A percentile compares a stretch with the other conserved stretches of the same genome.
These are phyloP conservation scores for Lomographa bimaculata DNA, from an alignment of 2,888 invertebrate species.

Conservation along the genomic window DNA sequence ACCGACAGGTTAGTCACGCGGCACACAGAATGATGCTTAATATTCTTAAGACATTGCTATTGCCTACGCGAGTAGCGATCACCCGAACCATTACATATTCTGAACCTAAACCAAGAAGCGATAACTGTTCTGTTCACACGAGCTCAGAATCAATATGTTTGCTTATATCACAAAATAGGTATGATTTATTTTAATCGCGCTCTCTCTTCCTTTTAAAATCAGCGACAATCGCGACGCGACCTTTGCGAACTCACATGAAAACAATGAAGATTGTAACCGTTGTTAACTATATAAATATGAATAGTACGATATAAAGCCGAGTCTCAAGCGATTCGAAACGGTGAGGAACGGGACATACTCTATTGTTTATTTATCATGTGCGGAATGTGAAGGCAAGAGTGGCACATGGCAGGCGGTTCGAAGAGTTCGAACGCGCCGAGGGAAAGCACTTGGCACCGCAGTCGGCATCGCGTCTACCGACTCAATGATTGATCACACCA, in stretches of 20 bases:
- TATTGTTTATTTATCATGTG: slow-evolving; percentile 36
- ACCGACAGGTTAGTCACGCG: slow-evolving; percentile 74
- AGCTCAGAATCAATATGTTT: slow-evolving; percentile 66
- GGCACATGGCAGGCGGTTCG: slow-evolving; percentile 33
- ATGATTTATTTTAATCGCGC: slow-evolving; percentile 31
- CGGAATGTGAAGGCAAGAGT: slow-evolving; percentile 38
- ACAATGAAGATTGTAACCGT: slow-evolving; percentile 19
- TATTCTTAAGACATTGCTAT: slow-evolving; percentile 58
- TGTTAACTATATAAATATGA: slow-evolving; percentile 1
- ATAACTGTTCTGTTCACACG: slow-evolving; percentile 78
- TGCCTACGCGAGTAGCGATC: slow-evolving; percentile 67
- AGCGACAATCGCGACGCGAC: not conserved
- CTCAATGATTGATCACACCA: slow-evolving; percentile 58
- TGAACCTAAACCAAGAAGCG: slow-evolving; percentile 58
- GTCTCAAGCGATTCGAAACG: slow-evolving; percentile 29
- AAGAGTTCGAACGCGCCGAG: slow-evolving; percentile 29
- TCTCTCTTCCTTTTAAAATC: slow-evolving; percentile 26
- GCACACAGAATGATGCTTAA: slow-evolving; percentile 61
- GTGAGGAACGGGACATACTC: slow-evolving; percentile 29
- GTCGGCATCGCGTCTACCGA: slow-evolving; percentile 48
- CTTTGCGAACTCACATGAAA: slow-evolving; percentile 18
- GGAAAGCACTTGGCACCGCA: slow-evolving; percentile 56
- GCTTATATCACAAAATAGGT: slow-evolving; percentile 64
- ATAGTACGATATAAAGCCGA: slow-evolving; percentile 20
- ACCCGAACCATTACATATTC: slow-evolving; percentile 38